Evolutionary conservation across 1,140 invertebrate species (phyloP).

Genomic region (Gonioctena quinquepunctata): DNA sequence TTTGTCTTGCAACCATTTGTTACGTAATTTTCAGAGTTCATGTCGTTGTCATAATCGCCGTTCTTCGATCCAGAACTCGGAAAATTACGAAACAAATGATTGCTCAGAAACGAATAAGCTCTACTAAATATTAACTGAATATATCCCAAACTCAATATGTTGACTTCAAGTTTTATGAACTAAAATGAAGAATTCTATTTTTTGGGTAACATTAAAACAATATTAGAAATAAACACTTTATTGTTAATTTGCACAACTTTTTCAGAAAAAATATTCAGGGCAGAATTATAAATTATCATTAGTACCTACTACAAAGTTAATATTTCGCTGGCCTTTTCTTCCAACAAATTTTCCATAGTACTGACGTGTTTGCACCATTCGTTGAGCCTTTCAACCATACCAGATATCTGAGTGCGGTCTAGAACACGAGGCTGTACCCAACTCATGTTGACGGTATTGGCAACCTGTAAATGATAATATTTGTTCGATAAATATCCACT

Average conservation of each 20-base stretch:
- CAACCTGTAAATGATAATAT: conserved; percentile 49
- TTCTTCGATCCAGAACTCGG: no score
- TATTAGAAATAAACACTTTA: neutral
- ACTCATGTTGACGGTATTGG: conserved; percentile 75
- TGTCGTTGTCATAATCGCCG: no score
- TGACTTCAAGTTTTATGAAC: no score
- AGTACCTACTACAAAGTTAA: conserved; percentile 66
- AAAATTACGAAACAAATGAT: no score
- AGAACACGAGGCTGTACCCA: conserved; percentile 93
- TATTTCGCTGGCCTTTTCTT: conserved; percentile 83
- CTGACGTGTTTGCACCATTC: conserved; percentile 83
- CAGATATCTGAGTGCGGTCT: conserved; percentile 72
- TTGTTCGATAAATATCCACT: no score
- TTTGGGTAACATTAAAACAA: neutral
- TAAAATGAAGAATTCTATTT: neutral
- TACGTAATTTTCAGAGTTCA: no score
- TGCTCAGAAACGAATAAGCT: no score
- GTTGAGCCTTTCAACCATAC: conserved; percentile 79
- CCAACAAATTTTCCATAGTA: conserved; percentile 79
- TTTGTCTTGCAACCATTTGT: no score
- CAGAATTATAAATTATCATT: neutral
- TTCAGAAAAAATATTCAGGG: neutral
- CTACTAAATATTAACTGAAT: no score
- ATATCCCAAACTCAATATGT: no score
- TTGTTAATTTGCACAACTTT: neutral